phyloP scores from a whole-genome alignment of 2,888 invertebrate species.

The Onchidella celtica region DNA sequence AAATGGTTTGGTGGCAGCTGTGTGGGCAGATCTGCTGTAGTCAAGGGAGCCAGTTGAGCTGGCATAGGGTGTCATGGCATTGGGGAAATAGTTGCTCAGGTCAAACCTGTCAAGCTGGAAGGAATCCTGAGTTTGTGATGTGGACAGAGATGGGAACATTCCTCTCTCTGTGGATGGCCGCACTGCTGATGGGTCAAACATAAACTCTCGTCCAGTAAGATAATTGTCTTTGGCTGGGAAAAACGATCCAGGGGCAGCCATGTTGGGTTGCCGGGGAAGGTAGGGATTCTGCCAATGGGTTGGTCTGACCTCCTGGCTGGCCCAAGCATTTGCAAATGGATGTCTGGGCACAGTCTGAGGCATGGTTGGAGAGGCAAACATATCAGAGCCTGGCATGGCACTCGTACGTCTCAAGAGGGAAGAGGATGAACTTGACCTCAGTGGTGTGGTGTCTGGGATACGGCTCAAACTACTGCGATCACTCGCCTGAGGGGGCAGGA shows the following conservation, averaged over 20 bases:
- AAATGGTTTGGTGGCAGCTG: constrained; percentile 71
- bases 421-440: constrained; percentile 59
- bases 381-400: constrained; percentile 68
- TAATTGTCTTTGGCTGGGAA: constrained; percentile 73
- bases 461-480: constrained; percentile 61
- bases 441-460: constrained; percentile 64
- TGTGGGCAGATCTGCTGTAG: constrained; percentile 68
- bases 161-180: constrained; percentile 67
- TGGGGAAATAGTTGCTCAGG: constrained; percentile 69
- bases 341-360: constrained; percentile 72
- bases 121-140: constrained; percentile 63
- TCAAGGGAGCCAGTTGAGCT: constrained; percentile 70
- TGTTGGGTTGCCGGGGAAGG: constrained; percentile 67
- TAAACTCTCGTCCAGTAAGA: constrained; percentile 70
- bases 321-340: constrained; percentile 73
- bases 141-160: constrained; percentile 69
- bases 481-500: constrained; percentile 55
- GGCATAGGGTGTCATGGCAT: constrained; percentile 54
- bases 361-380: constrained; percentile 66
- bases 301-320: constrained; percentile 71
- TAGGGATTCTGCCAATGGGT: constrained; percentile 74
- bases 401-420: constrained; percentile 64
- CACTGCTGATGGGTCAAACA: constrained; percentile 72
- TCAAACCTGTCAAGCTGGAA: constrained; percentile 70
- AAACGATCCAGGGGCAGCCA: constrained; percentile 59